Evolutionary conservation across 2,888 invertebrate genomes (phyloP), one percentile per base, ranked within the genome.

Genomic region (Lithophane socia): DNA sequence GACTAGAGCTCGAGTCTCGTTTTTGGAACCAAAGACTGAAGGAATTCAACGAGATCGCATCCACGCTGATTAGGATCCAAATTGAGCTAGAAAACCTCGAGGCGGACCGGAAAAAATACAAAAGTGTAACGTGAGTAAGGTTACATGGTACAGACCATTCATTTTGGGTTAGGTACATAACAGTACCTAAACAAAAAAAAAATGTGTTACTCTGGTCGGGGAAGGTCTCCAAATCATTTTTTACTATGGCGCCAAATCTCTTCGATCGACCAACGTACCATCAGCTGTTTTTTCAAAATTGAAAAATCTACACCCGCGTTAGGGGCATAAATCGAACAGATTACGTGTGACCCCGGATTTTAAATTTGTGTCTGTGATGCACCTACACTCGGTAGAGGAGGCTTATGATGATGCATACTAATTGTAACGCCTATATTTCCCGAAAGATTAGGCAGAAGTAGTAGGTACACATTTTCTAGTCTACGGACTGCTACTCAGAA

Each of bases 1-100:
- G 90, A 1, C 71, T 95, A 0, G 84, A 90, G 37, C 86, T 91
- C 12, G 95, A 95, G 74, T 87, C 89, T 2, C 69, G 63, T 0
- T 92, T 91, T 80, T 95, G 95, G 94, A 79, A 84, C 49, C 78
- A 71, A 8, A 92, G 86, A 52, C 58, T 93, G 7, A 44, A 73
- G 0, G 93, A 94, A 0, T 94, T 94, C 61, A 82, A 89, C 2
- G 80, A 87, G 44, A 92, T 95, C n/a, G 88, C 91, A 2, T 69
- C 83, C 0, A 88, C 87, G 0, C 67, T 95, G 1, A 78, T 77
- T 0, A 89, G 88, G 71, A 77, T 95, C 2, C 90, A 91, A 54
- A 74, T 67, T 0, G 92, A 91, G 58, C 89, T 92, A 21, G 86
- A 90, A 0, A 83, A 86, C 3, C 68, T 93, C 0, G 58, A 80